Conservation (phyloP, 2,888 invertebrate species). For the Drosophila barbarae region DNA sequence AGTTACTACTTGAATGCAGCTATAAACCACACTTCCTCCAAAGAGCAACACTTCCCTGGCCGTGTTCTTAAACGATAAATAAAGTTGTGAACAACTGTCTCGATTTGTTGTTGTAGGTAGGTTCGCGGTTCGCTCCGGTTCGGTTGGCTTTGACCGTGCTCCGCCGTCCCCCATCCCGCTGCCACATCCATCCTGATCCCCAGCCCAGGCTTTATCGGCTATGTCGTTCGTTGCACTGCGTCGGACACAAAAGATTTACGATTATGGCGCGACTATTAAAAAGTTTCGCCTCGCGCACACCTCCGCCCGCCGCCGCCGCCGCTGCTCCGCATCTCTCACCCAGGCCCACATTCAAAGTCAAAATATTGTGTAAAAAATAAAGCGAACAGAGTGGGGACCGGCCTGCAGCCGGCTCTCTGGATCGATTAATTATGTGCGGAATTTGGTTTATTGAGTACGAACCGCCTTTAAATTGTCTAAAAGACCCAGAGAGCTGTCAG, state of each 20-base stretch:
- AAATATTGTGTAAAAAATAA: conserved; percentile 61
- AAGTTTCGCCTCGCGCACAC: conserved; percentile 75
- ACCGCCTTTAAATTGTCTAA: conserved; percentile 77
- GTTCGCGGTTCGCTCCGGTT: conserved; percentile 15
- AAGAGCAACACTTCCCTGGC: conserved; percentile 21
- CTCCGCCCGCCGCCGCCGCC: conserved; percentile 42
- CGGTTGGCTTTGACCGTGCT: conserved; percentile 14
- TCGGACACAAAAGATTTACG: conserved; percentile 77
- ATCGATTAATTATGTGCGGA: conserved; percentile 78
- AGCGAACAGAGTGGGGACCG: conserved; percentile 42
- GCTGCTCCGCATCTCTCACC: conserved; percentile 49
- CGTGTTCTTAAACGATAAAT: conserved; percentile 67
- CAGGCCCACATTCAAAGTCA: conserved; percentile 71
- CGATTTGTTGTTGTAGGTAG: conserved; percentile 59
- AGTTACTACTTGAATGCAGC: neutral
- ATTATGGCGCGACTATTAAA: conserved; percentile 78
- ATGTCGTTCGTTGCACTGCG: conserved; percentile 73
- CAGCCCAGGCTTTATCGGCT: conserved; percentile 47
- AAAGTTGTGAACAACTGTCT: conserved; percentile 71
- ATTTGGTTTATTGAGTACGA: conserved; percentile 77
- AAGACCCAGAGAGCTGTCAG: conserved; percentile 69
- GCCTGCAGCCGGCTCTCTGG: conserved; percentile 38
- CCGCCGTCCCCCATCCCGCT: conserved; percentile 19
- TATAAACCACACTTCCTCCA: neutral
- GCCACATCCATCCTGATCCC: conserved; percentile 29